Percentiles rank a stretch among this genome's conserved stretches.
Evolutionary conservation across 1,140 invertebrate genomes (phyloP).

Genomic region (Daktulosphaira vitifoliae): DNA sequence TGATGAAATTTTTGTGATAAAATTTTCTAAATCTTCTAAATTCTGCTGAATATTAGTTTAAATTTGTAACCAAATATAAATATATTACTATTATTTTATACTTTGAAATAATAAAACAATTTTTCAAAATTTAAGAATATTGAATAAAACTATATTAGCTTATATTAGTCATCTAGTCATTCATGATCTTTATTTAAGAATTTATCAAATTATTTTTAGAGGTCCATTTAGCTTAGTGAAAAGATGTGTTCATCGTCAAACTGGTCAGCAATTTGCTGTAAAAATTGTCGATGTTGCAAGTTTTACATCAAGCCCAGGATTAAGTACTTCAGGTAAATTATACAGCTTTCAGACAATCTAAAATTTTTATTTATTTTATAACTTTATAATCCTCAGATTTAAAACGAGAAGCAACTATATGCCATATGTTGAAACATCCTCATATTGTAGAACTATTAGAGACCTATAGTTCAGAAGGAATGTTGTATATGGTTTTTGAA

Average conservation of each 20-base stretch:
- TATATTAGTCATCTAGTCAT: no score
- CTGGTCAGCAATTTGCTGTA: slow-evolving; percentile 91
- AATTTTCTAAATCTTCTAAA: no score
- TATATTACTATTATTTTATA: no score
- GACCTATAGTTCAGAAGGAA: slow-evolving; percentile 96
- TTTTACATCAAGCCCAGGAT: slow-evolving; percentile 89
- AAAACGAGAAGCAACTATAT: slow-evolving; percentile 96
- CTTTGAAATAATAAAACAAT: no score
- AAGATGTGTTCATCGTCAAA: slow-evolving; percentile 90
- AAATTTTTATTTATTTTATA: background rate
- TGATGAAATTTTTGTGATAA: no score
- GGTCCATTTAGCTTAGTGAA: slow-evolving; percentile 95
- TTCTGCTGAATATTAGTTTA: no score
- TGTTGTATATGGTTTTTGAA: slow-evolving; percentile 99
- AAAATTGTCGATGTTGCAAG: slow-evolving; percentile 98
- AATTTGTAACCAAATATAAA: no score
- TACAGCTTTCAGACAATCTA: background rate
- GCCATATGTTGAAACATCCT: slow-evolving; percentile 97
- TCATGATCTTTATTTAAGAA: no score
- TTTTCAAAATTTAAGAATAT: no score
- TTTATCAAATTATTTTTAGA: slow-evolving; percentile 65
- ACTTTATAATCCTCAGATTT: slow-evolving; percentile 60
- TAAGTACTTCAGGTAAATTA: slow-evolving; percentile 82
- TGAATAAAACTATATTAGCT: no score
- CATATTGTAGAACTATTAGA: slow-evolving; percentile 96